Conservation (phyloP, 2,797 vertebrate species). For the Cryptoblepharus egeriae region DNA sequence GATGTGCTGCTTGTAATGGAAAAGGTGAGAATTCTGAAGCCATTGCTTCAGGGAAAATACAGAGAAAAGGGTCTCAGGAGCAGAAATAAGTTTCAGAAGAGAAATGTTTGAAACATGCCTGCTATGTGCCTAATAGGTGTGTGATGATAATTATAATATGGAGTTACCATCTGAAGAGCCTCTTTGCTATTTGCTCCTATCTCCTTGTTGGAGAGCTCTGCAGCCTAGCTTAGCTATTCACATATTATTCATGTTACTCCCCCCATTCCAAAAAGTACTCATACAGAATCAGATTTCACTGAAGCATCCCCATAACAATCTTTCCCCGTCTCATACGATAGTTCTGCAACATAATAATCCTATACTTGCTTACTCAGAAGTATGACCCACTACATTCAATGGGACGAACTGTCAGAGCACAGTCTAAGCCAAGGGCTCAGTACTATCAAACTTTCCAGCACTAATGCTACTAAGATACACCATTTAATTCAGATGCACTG, state of each 20-base stretch:
- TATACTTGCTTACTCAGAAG: too few species aligned
- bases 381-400: too few species aligned
- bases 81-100: background rate
- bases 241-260: background rate
- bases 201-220: background rate
- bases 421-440: too few species aligned
- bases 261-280: background rate
- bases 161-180: slow-evolving; percentile 10
- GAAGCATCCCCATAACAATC: background rate
- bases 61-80: background rate
- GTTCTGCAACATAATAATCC: background rate
- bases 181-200: background rate
- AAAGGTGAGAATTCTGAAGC: background rate
- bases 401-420: too few species aligned
- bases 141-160: background rate
- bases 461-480: too few species aligned
- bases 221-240: background rate
- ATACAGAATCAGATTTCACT: background rate
- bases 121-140: background rate
- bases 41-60: background rate
- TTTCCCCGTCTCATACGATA: background rate
- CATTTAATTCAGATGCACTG: too few species aligned
- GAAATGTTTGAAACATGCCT: slow-evolving; percentile 7
- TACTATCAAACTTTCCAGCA: too few species aligned
- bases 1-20: background rate